Base-by-base conservation (phyloP, 2,113 vertebrate genomes). In the Lepus europaeus region DNA sequence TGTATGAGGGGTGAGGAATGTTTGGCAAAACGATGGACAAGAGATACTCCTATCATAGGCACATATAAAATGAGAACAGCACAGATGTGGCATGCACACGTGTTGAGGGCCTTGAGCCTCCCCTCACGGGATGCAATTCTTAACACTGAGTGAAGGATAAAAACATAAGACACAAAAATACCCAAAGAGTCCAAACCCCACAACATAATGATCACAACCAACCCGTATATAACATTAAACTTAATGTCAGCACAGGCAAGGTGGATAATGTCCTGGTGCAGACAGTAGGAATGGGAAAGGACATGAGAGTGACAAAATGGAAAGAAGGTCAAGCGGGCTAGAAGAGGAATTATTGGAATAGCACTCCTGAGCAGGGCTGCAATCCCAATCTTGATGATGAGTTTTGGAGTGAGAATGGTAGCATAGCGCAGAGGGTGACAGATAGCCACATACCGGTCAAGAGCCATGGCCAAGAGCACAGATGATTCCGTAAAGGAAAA, bases 261-360 rank as follows among this genome's bases (percentile, higher is more conserved):
- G 19, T 2, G 7, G 9, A 91, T 95, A 39, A 94, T 36, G 31
- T 97, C 96, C 39, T 96, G 93, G 31, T 97, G 96, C 2, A 97
- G 79, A 73, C 97, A 97, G 31, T 95, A 95, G 7, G 95, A 97
- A 81, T 96, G 96, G 82, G 97, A 96, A 36, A 96, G 95, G 2
- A 69, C 17, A 9, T 93, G 96, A 14, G 94, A 94, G 0, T 12
- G 36, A 6, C 95, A 97, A 29, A 95, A 97, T 10, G 96, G 83
- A 59, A 96, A 94, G 45, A 87, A 97, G 0, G 94, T 25, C 31
- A 95, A 16, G 1, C n/a, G 22, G 53, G 29, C 56, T 6, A 96
- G 9, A 5, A 76, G 56, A 14, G 92, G 95, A 85, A 80, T 93
- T 3, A 96, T 25, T 19, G 80, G 7, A 8, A 96, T 33, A 33